phyloP scores from a whole-genome alignment of 2,888 invertebrate genomes.

The Operophtera brumata region DNA sequence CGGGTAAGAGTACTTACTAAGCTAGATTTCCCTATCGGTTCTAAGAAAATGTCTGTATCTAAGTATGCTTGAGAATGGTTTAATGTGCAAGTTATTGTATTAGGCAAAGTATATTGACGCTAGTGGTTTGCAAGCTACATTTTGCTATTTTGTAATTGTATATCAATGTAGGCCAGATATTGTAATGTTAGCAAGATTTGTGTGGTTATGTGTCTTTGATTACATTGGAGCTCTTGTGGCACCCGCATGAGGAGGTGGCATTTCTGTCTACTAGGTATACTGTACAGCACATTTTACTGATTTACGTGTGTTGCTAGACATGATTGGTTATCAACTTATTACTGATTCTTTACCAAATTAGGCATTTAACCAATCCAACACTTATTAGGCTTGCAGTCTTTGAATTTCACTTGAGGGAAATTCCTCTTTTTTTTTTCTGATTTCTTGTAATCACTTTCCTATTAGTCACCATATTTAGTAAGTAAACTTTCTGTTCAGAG shows the following conservation, averaged over 20 bases:
- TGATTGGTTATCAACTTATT: background rate
- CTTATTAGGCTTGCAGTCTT: background rate
- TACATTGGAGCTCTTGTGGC: slow-evolving; percentile 28
- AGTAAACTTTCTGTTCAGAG: background rate
- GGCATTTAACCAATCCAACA: background rate
- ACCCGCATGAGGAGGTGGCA: slow-evolving; percentile 45
- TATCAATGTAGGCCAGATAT: background rate
- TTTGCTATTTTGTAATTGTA: background rate
- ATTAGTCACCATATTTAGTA: background rate
- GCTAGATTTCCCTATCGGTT: background rate
- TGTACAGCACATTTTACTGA: slow-evolving; percentile 40
- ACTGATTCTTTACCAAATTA: background rate
- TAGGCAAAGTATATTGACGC: background rate
- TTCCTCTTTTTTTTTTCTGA: background rate
- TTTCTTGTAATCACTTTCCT: background rate
- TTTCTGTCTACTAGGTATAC: slow-evolving; percentile 27
- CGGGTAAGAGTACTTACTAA: slow-evolving; percentile 56
- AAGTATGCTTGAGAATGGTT: background rate
- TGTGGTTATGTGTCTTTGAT: slow-evolving; percentile 14
- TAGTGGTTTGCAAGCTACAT: background rate
- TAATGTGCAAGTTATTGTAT: background rate
- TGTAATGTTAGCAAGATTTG: slow-evolving; percentile 3
- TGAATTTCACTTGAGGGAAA: no score
- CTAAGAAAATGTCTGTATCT: background rate
- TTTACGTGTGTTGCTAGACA: slow-evolving; percentile 35